Conservation (phyloP, 2,113 vertebrate species). For the Chionodraco myersi region DNA sequence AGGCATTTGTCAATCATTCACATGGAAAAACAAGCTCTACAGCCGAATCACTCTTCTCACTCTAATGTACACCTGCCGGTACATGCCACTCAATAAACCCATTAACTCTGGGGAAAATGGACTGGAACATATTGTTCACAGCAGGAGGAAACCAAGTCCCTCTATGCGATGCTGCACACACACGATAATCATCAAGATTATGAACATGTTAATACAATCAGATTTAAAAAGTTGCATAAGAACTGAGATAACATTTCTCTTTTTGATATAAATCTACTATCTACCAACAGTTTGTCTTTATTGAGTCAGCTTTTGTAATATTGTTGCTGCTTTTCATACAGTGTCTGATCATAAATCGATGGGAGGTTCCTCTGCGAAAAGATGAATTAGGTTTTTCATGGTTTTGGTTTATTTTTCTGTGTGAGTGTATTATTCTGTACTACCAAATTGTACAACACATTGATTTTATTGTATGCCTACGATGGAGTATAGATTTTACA, state of each 20-base stretch:
- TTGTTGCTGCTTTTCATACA: neutral
- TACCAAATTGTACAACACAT: neutral
- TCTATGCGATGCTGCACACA: neutral
- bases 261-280: neutral
- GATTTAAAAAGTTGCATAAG: neutral
- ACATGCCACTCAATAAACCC: slow-evolving; percentile 12
- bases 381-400: neutral
- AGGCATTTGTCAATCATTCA: neutral
- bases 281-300: neutral
- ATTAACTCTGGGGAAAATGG: neutral
- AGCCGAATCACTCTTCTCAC: neutral
- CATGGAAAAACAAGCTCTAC: neutral
- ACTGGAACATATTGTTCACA: slow-evolving; percentile 6
- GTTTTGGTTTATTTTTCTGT: neutral
- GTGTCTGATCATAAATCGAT: neutral
- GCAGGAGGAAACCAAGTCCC: neutral
- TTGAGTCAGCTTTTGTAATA: neutral
- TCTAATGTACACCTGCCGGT: neutral
- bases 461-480: neutral
- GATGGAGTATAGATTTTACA: neutral
- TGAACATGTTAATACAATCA: neutral
- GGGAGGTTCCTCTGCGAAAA: neutral
- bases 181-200: neutral
- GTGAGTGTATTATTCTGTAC: neutral
- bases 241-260: neutral